A percentile compares a stretch with the other conserved stretches of the same genome.
Evolutionary conservation across 2,113 vertebrate genomes (phyloP).

Genomic region (Verasper variegatus): DNA sequence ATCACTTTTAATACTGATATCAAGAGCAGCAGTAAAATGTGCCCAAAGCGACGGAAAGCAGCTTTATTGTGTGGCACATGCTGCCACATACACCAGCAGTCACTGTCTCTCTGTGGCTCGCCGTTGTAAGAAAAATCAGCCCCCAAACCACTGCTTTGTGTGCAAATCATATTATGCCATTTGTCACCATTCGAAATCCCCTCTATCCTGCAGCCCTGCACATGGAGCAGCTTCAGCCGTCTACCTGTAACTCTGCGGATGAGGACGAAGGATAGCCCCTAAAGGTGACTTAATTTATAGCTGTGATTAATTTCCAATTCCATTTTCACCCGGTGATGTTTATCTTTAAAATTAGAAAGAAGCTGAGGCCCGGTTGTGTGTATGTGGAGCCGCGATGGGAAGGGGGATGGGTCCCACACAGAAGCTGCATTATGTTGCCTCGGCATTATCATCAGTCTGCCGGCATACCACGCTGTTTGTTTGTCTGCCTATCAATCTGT

Average conservation of each 20-base stretch:
- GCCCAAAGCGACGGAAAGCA: constrained; percentile 78
- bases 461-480: constrained; percentile 61
- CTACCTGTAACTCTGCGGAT: constrained; percentile 50
- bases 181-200: constrained; percentile 58
- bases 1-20: constrained; percentile 88
- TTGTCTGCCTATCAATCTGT: constrained; percentile 61
- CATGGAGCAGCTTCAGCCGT: constrained; percentile 36
- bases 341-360: constrained; percentile 79
- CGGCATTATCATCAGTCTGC: constrained; percentile 67
- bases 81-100: constrained; percentile 39
- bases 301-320: constrained; percentile 81
- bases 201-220: constrained; percentile 59
- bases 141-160: constrained; percentile 66
- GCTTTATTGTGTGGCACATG: constrained; percentile 78
- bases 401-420: constrained; percentile 10
- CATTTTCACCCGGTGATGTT: constrained; percentile 73
- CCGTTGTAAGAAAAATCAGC: constrained; percentile 33
- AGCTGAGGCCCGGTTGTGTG: constrained; percentile 48
- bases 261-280: constrained; percentile 50
- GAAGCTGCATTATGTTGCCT: constrained; percentile 53
- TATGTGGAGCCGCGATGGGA: constrained; percentile 23
- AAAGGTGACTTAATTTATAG: constrained; percentile 77
- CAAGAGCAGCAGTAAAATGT: constrained; percentile 82
- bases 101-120: constrained; percentile 61
- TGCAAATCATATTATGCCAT: constrained; percentile 67